Conservation (phyloP, 2,888 invertebrate genomes). For the Himalopsyche tibetana region DNA sequence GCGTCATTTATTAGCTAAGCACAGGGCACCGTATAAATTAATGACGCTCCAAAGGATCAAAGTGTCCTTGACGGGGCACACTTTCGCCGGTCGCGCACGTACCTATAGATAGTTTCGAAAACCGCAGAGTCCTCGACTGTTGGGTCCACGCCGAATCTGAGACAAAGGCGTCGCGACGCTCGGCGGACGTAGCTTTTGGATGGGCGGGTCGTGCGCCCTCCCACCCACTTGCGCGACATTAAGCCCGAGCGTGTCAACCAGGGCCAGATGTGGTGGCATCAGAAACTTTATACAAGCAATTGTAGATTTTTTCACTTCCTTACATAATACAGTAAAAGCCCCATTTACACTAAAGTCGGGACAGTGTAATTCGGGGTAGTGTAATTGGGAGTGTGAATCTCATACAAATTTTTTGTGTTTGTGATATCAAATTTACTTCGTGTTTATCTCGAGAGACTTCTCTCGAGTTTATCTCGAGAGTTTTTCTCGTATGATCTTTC, state of each 20-base stretch:
- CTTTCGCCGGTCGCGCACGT: too few species aligned
- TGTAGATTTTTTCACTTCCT: too few species aligned
- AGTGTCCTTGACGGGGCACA: neutral
- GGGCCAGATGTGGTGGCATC: neutral
- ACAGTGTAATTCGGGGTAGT: too few species aligned
- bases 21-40: neutral
- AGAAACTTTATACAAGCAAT: too few species aligned
- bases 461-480: too few species aligned
- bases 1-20: neutral
- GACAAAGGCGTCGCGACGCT: slow-evolving; percentile 25
- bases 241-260: neutral
- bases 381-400: neutral
- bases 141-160: slow-evolving; percentile 5
- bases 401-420: too few species aligned
- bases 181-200: neutral
- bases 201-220: neutral
- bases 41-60: neutral
- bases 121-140: slow-evolving; percentile 19
- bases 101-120: neutral
- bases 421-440: too few species aligned
- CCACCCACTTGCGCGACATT: neutral
- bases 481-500: too few species aligned
- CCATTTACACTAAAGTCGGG: too few species aligned
- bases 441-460: too few species aligned
- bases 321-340: too few species aligned